These are phyloP conservation scores for Morpho helenor DNA, from an alignment of 2,888 invertebrate genomes.

Conservation along the genomic window DNA sequence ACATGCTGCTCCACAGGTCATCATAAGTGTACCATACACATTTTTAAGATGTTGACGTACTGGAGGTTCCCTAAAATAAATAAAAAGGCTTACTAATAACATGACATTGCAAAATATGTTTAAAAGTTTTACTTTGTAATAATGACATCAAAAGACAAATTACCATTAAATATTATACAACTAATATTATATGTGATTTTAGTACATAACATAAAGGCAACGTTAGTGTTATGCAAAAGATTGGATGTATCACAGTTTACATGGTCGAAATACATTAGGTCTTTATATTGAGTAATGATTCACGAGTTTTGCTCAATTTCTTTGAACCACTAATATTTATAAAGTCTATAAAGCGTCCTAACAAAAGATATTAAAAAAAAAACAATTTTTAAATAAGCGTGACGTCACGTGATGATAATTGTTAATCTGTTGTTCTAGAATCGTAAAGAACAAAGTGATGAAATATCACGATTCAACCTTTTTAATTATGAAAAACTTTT, in stretches of 20 bases:
- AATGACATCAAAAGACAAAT: too few relatives aligned
- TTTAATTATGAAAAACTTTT: too few relatives aligned
- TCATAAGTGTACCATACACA: constrained; percentile 95
- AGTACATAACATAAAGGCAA: too few relatives aligned
- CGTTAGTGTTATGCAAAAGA: too few relatives aligned
- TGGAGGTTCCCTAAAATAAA: constrained; percentile 85
- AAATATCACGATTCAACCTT: neutral
- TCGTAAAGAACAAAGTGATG: neutral
- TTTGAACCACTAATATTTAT: neutral
- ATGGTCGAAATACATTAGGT: too few relatives aligned
- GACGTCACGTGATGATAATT: neutral
- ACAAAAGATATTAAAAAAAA: neutral
- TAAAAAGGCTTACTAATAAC: neutral
- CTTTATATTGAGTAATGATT: too few relatives aligned
- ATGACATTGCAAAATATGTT: neutral
- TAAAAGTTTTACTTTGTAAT: too few relatives aligned
- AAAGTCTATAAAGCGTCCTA: neutral
- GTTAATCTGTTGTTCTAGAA: constrained; percentile 10
- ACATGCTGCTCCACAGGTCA: constrained; percentile 90
- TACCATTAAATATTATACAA: too few relatives aligned
- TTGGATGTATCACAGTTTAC: too few relatives aligned
- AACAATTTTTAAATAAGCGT: neutral
- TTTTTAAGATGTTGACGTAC: constrained; percentile 95
- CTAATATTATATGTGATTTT: too few relatives aligned
- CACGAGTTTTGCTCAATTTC: too few relatives aligned